Conservation (phyloP, 1,140 invertebrate species). For the Meloidogyne floridensis region DNA sequence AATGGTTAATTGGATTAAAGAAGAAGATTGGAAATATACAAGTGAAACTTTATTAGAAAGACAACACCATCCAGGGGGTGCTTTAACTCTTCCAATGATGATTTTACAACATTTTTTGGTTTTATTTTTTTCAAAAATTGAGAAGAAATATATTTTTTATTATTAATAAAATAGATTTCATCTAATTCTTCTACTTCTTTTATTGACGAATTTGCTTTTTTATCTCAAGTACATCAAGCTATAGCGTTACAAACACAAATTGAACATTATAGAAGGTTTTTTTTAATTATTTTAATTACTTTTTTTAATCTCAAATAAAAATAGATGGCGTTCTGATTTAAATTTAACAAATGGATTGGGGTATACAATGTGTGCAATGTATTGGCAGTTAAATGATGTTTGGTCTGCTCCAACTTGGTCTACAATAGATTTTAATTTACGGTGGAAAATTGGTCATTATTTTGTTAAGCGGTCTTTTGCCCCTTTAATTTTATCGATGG, state of each 20-base stretch:
- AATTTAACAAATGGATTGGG: conserved; percentile 62
- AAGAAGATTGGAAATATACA: conserved; percentile 72
- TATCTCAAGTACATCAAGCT: conserved; percentile 78
- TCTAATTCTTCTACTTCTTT: conserved; percentile 23
- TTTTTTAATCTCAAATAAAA: background rate
- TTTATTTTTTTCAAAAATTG: background rate
- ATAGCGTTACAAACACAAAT: conserved; percentile 83
- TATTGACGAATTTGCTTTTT: conserved; percentile 53
- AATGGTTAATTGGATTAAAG: conserved; percentile 55
- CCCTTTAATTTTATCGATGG: conserved; percentile 54
- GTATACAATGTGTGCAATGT: conserved; percentile 86
- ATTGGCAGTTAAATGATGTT: conserved; percentile 87
- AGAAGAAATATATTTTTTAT: background rate
- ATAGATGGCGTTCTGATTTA: conserved; percentile 55
- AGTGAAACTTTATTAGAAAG: conserved; percentile 75
- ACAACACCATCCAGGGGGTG: conserved; percentile 80
- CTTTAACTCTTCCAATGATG: conserved; percentile 67
- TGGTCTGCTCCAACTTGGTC: conserved; percentile 97
- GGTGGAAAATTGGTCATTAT: conserved; percentile 63
- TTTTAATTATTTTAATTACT: conserved; percentile 59
- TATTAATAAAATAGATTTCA: background rate
- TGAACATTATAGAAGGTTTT: conserved; percentile 82
- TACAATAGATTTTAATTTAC: conserved; percentile 73
- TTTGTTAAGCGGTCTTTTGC: conserved; percentile 57
- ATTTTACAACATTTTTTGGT: conserved; percentile 65